These are phyloP conservation scores for Muscidifurax raptorellus DNA, from an alignment of 1,140 invertebrate species.

Conservation along the genomic window DNA sequence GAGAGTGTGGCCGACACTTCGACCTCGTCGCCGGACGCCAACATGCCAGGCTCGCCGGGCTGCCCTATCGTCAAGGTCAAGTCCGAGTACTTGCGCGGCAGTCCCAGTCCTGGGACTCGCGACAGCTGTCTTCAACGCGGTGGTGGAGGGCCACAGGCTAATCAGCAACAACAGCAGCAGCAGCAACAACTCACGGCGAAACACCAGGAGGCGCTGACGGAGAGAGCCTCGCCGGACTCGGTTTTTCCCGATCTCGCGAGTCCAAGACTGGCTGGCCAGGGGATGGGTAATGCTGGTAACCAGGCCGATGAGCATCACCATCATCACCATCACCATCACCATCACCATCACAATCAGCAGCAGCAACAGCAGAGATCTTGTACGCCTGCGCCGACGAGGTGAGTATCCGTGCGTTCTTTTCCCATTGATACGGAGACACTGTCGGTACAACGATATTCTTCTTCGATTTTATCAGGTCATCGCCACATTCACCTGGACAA, in stretches of 20 bases:
- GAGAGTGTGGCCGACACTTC: conserved; percentile 93
- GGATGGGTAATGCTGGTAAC: not conserved
- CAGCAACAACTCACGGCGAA: conserved; percentile 38
- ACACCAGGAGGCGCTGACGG: conserved; percentile 61
- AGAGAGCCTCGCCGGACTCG: conserved; percentile 74
- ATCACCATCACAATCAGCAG: conserved; percentile 54
- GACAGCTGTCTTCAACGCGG: conserved; percentile 58
- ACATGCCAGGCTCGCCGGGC: conserved; percentile 83
- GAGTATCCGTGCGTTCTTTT: not conserved
- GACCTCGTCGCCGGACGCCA: conserved; percentile 89
- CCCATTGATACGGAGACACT: not conserved
- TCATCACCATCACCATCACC: conserved; percentile 55
- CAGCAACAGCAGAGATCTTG: conserved; percentile 67
- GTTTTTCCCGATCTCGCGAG: conserved; percentile 68
- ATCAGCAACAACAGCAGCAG: conserved; percentile 53
- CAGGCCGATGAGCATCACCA: conserved; percentile 54
- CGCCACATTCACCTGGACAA: conserved; percentile 68
- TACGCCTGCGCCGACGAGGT: conserved; percentile 63
- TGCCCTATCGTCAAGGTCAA: conserved; percentile 74
- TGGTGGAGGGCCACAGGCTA: conserved; percentile 50
- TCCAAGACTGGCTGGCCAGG: conserved; percentile 65
- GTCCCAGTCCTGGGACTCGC: conserved; percentile 70
- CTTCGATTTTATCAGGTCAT: conserved; percentile 63
- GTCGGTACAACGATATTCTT: too few species aligned
- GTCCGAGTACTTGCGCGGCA: conserved; percentile 73